Percentiles rank a stretch among this genome's conserved stretches.
Evolutionary conservation across 2,113 vertebrate genomes (phyloP).

Genomic region (Atrichornis clamosus): DNA sequence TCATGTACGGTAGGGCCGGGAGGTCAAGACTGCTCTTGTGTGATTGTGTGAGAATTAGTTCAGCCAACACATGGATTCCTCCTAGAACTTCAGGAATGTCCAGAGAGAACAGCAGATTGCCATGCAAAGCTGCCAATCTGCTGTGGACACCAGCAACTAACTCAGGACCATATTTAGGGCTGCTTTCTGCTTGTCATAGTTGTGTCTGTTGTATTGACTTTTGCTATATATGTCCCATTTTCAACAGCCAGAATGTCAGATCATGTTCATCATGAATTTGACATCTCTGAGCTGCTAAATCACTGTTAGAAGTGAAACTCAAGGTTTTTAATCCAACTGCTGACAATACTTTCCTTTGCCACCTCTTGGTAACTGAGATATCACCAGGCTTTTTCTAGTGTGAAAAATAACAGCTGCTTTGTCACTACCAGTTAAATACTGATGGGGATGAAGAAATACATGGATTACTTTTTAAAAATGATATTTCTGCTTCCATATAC

Average conservation of each 20-base stretch:
- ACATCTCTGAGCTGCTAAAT: constrained; percentile 5
- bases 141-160: background rate
- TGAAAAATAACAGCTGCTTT: constrained; percentile 25
- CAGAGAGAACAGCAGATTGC: background rate
- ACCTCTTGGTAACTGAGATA: background rate
- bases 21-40: background rate
- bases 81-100: background rate
- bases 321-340: background rate
- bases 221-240: background rate
- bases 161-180: background rate
- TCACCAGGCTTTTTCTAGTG: background rate
- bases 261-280: background rate
- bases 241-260: background rate
- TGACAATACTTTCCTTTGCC: background rate
- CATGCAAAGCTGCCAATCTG: background rate
- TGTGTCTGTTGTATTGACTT: background rate
- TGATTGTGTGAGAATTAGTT: background rate
- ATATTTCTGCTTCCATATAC: background rate
- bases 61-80: background rate
- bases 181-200: background rate
- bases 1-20: background rate
- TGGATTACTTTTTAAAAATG: background rate
- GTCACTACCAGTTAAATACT: background rate
- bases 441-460: background rate
- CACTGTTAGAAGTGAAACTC: background rate